Evolutionary conservation across 2,113 vertebrate genomes (phyloP).

Genomic region (Nothocercus julius): DNA sequence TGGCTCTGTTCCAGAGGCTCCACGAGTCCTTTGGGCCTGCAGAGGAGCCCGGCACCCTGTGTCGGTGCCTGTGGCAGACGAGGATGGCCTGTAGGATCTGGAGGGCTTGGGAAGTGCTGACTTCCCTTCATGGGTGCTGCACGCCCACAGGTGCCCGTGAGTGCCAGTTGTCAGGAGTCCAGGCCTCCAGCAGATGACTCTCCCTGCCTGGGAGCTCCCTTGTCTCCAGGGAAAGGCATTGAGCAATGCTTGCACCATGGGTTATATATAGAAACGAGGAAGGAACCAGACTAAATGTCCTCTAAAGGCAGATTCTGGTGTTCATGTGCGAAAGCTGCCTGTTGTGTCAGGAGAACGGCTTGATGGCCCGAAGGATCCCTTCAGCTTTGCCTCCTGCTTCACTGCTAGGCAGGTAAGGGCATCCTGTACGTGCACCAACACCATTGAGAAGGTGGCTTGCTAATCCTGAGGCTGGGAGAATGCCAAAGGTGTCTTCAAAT

Average conservation of each 20-base stretch:
- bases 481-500: background rate
- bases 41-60: too few relatives aligned
- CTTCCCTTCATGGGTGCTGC: background rate
- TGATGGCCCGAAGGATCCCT: background rate
- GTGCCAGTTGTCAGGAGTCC: background rate
- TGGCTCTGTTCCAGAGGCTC: background rate
- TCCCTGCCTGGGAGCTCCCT: background rate
- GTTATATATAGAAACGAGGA: background rate
- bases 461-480: background rate
- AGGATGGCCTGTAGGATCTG: background rate
- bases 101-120: background rate
- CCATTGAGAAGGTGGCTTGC: background rate
- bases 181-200: background rate
- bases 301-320: background rate
- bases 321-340: background rate
- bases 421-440: too few relatives aligned
- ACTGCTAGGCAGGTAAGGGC: background rate
- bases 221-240: rapidly evolving
- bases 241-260: background rate
- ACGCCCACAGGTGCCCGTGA: background rate
- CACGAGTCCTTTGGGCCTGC: background rate
- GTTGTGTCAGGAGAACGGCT: background rate
- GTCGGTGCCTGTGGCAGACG: background rate
- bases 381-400: background rate
- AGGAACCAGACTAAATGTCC: background rate